Evolutionary conservation across 2,888 invertebrate genomes (phyloP), one percentile per base, ranked within the genome.

Genomic region (Melinopterus prodromus): DNA sequence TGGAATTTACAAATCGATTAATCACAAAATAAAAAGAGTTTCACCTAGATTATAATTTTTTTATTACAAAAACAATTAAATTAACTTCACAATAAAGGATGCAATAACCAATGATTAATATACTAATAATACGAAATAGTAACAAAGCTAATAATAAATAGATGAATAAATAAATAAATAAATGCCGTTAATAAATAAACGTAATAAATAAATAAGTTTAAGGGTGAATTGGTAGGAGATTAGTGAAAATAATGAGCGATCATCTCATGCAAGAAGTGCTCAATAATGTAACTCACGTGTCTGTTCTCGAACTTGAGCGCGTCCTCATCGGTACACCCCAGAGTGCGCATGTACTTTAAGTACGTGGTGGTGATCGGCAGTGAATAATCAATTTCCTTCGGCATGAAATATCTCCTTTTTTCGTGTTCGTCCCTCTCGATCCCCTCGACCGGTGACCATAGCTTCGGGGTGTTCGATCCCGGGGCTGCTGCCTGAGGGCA

Each of bases 361-460:
- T 97, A 97, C 69, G 96, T 95, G 78, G 97, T 96, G 76, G 97
- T 97, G 84, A 97, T 97, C 75, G 97, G 97, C 86, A 97, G 93
- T 86, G 95, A 95, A 91, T 94, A 95, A 90, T 96, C 96, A 83
- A 95, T 93, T 81, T 92, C 92, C 38, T 91, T 91, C 36, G 90
- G 86, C 83, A 87, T 86, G 79, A 89, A 83, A 74, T 86, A 79
- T 81, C 81, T 84, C 78, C 83, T 82, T 77, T 83, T 81, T 78
- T 83, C 82, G 70, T 81, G 76, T 79, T 84, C 83, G 79, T 85
- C 84, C 80, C 83, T 82, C 82, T 84, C 85, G 88, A 87, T 80
- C 88, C 87, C 87, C 82, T 88, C 88, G 76, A 92, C 91, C 16
- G 92, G 92, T 79, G 92, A 90, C 92, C 93, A 93, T n/a, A 92